Percentiles rank a stretch among this genome's conserved stretches.
Conservation (phyloP, 1,140 invertebrate species). For the Musca domestica region DNA sequence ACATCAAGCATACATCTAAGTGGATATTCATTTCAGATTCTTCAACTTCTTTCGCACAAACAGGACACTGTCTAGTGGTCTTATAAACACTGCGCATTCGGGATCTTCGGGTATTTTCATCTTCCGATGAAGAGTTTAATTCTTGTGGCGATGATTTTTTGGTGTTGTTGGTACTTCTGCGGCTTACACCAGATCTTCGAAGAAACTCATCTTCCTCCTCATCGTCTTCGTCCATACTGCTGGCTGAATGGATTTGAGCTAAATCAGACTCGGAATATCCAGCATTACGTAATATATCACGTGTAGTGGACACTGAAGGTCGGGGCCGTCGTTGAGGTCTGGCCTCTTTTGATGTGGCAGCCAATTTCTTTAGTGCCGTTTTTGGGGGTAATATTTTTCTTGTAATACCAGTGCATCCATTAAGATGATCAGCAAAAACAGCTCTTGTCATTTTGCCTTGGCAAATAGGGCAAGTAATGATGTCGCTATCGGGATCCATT, state of each 20-base stretch:
- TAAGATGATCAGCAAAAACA: slow-evolving; percentile 40
- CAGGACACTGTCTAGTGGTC: slow-evolving; percentile 57
- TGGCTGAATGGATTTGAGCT: slow-evolving; percentile 29
- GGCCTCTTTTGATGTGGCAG: not conserved
- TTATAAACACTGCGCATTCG: slow-evolving; percentile 35
- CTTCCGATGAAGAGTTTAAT: slow-evolving; percentile 20
- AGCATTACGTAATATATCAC: slow-evolving; percentile 27
- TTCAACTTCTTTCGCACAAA: slow-evolving; percentile 59
- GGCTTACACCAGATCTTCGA: not conserved
- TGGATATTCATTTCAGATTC: slow-evolving; percentile 59
- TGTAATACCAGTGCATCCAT: slow-evolving; percentile 44
- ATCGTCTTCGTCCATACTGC: slow-evolving; percentile 26
- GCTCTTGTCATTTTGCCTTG: slow-evolving; percentile 38
- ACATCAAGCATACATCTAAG: slow-evolving; percentile 54
- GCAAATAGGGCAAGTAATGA: slow-evolving; percentile 54
- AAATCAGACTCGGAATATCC: slow-evolving; percentile 39
- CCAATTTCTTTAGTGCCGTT: slow-evolving; percentile 24
- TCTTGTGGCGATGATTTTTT: slow-evolving; percentile 29
- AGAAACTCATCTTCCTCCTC: slow-evolving; percentile 9
- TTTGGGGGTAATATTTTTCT: slow-evolving; percentile 32
- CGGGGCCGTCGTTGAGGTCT: slow-evolving; percentile 1
- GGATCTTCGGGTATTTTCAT: slow-evolving; percentile 34
- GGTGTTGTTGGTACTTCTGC: not conserved
- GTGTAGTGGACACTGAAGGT: slow-evolving; percentile 16
- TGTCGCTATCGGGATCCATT: slow-evolving; percentile 35